Base-by-base conservation (phyloP, 2,888 invertebrate species). In the Metalampra italica region DNA sequence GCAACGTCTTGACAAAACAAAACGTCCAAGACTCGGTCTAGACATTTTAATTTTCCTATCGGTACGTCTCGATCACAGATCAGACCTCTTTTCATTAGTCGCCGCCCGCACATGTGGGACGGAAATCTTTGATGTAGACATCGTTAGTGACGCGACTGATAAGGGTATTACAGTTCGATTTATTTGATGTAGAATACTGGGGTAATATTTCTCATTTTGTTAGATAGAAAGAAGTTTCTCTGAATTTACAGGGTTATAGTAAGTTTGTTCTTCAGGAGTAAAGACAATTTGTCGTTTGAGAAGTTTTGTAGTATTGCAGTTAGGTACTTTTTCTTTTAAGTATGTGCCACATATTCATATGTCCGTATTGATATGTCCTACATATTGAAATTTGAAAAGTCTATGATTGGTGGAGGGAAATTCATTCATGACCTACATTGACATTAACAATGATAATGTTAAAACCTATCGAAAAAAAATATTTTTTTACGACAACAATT, bases 31-130 rank as follows among this genome's bases (percentile, higher is more conserved):
- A 67, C 65, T 43, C 66, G 70, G 87, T 88, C 88, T 88, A 89
- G 88, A 89, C 88, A 75, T 87, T 87, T 88, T 88, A 86, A 87
- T 88, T 88, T 87, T 87, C 85, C 84, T 85, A 85, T 86, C 83
- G 75, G 68, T 71, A 67, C 71, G 73, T 76, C 75, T 73, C 66
- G 66, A 66, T 67, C 71, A 68, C 75, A 68, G 78, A 82, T 83
- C 78, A 67, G 75, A 71, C 66, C 66, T 76, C 82, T 81, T 81
- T 85, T 87, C 83, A 86, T 84, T 82, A 85, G 76, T 68, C 62
- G 53, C 64, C 58, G 69, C 77, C 64, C 58, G 69, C 77, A 78
- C 79, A 84, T 83, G 79, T 87, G 81, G 70, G 66, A 62, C 68
- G 77, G 72, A 78, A 75, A 71, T 75, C 85, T 88, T 87, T 87